Conservation (phyloP, 2,888 invertebrate genomes). For the Hemistola chrysoprasaria region DNA sequence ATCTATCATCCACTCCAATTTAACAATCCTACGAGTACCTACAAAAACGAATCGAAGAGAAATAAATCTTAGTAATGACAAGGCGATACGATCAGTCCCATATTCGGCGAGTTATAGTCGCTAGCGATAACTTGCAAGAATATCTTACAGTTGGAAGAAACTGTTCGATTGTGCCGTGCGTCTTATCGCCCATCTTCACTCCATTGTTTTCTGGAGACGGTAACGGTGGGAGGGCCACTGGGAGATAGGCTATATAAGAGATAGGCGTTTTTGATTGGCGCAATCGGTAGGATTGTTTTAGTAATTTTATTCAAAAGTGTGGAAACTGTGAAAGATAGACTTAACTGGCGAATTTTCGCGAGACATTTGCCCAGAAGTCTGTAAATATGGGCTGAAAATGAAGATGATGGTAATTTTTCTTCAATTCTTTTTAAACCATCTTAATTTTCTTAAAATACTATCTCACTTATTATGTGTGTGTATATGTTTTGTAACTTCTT, state of each 20-base stretch:
- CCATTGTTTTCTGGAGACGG: constrained; percentile 42
- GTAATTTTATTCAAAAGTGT: no score
- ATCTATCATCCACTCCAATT: constrained; percentile 3
- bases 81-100: constrained; percentile 25
- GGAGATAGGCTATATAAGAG: constrained; percentile 1
- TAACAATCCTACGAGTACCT: constrained; percentile 3
- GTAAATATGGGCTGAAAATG: no score
- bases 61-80: constrained; percentile 28
- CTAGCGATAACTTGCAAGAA: constrained; percentile 27
- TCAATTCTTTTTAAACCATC: no score
- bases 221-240: not conserved
- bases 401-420: no score
- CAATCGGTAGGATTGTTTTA: no score
- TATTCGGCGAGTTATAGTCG: constrained; percentile 19
- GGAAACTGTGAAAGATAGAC: no score
- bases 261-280: no score
- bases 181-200: constrained; percentile 44
- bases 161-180: constrained; percentile 40
- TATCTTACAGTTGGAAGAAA: constrained; percentile 48
- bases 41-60: constrained; percentile 2
- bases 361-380: no score
- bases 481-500: no score
- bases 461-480: no score
- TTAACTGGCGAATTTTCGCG: no score
- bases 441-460: no score